A percentile compares a stretch with the other conserved stretches of the same genome.
These are phyloP conservation scores for Peromyscus attwateri DNA, from an alignment of 2,797 vertebrate species.

Conservation along the genomic window DNA sequence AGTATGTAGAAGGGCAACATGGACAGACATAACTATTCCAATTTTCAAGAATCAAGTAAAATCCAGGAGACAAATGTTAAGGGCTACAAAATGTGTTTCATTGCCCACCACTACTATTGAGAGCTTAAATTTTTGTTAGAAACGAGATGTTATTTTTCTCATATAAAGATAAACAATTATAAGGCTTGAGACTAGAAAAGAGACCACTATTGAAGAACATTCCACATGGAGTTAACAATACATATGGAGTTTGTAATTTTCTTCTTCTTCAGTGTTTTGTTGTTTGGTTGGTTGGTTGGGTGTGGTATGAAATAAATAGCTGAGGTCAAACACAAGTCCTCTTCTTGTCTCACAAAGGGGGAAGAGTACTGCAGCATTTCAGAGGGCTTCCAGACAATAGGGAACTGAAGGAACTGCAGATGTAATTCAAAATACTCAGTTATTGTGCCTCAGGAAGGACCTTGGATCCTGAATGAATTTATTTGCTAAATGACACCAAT, in stretches of 20 bases:
- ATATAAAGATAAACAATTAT: constrained; percentile 6
- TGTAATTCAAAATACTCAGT: not conserved
- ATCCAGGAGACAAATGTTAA: not conserved
- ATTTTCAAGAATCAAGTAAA: not conserved
- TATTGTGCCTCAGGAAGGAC: not conserved
- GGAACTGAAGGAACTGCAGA: not conserved
- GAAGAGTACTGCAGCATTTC: not conserved
- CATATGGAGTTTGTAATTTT: not conserved
- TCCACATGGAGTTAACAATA: not conserved
- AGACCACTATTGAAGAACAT: not conserved
- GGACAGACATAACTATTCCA: not conserved
- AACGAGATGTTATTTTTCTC: constrained; percentile 22
- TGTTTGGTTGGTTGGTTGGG: not conserved
- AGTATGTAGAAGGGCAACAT: not conserved
- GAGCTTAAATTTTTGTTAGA: not conserved
- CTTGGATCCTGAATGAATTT: not conserved
- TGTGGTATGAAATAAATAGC: constrained; percentile 3
- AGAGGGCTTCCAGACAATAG: not conserved
- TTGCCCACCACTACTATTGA: not conserved
- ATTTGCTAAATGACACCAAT: constrained; percentile 25
- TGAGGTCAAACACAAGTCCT: not conserved
- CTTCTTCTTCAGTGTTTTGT: not conserved
- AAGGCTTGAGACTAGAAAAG: not conserved
- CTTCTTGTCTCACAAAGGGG: not conserved
- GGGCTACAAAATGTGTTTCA: not conserved